These are phyloP conservation scores for Coregonus sp. DNA, from an alignment of 2,797 vertebrate species.

Conservation along the genomic window DNA sequence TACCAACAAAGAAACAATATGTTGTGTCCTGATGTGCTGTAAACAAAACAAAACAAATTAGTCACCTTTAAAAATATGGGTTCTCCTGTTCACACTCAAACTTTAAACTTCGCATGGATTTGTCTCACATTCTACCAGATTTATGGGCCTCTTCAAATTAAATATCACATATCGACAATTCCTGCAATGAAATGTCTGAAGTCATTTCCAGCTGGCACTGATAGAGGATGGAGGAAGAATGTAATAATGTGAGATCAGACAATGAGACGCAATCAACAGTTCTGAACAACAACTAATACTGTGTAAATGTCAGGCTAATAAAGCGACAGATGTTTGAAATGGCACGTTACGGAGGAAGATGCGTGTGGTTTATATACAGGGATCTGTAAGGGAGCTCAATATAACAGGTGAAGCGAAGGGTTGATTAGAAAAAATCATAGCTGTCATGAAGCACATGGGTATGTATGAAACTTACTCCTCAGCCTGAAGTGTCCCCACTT, in stretches of 20 bases:
- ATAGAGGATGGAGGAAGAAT: not conserved
- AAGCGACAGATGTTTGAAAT: constrained; percentile 66
- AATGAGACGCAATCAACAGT: constrained; percentile 64
- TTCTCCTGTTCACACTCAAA: not conserved
- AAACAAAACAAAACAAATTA: not conserved
- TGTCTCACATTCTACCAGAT: not conserved
- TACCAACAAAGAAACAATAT: not conserved
- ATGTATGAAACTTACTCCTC: no score
- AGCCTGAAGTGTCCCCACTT: no score
- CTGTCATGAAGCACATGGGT: not conserved
- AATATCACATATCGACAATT: not conserved
- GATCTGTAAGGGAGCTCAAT: not conserved
- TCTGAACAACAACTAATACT: constrained; percentile 67
- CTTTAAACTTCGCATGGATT: not conserved
- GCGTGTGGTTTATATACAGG: not conserved
- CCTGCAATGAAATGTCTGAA: not conserved
- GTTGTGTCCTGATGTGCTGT: not conserved
- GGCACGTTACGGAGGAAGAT: constrained; percentile 58
- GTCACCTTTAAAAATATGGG: not conserved
- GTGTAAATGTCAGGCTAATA: constrained; percentile 73
- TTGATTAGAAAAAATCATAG: not conserved
- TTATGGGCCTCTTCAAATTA: not conserved
- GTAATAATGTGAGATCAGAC: constrained; percentile 67
- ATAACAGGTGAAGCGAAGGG: not conserved
- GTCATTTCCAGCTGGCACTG: not conserved